Percentiles rank a stretch among this genome's conserved stretches.
phyloP scores from a whole-genome alignment of 2,888 invertebrate genomes.

The Hoplodrina blanda region DNA sequence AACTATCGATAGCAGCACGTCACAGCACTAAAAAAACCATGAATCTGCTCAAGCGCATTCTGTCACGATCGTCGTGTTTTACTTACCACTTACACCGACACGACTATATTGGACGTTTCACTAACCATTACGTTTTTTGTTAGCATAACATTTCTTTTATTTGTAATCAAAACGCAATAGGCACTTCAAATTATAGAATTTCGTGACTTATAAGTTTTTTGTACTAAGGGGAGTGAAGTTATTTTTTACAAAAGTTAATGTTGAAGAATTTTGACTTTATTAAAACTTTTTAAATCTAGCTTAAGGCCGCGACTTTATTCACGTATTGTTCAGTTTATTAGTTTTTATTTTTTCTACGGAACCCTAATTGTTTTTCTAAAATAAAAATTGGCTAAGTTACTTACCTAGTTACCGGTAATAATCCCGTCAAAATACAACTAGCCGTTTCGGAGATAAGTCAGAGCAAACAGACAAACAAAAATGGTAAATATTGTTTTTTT shows the following conservation, averaged over 20 bases:
- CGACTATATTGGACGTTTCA: constrained; percentile 53
- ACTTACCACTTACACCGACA: constrained; percentile 62
- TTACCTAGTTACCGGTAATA: too few relatives aligned
- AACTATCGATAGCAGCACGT: constrained; percentile 39
- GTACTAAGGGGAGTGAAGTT: not conserved
- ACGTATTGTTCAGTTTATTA: too few relatives aligned
- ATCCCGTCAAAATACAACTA: too few relatives aligned
- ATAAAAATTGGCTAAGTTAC: too few relatives aligned
- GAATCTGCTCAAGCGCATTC: constrained; percentile 78
- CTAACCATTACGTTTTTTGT: constrained; percentile 56
- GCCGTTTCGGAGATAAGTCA: too few relatives aligned
- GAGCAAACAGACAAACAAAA: too few relatives aligned
- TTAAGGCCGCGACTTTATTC: too few relatives aligned
- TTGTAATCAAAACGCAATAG: constrained; percentile 35
- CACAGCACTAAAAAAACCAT: constrained; percentile 64
- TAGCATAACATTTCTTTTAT: constrained; percentile 18
- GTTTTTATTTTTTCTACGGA: too few relatives aligned
- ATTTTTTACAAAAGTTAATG: constrained; percentile 12
- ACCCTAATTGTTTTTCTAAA: too few relatives aligned
- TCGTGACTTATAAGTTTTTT: constrained; percentile 18
- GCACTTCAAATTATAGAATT: constrained; percentile 2
- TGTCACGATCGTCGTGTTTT: constrained; percentile 77
- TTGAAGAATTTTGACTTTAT: constrained; percentile 9
- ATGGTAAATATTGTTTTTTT: too few relatives aligned
- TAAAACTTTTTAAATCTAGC: not conserved